Evolutionary conservation across 2,113 vertebrate species (phyloP).

Genomic region (Poecilia latipinna): DNA sequence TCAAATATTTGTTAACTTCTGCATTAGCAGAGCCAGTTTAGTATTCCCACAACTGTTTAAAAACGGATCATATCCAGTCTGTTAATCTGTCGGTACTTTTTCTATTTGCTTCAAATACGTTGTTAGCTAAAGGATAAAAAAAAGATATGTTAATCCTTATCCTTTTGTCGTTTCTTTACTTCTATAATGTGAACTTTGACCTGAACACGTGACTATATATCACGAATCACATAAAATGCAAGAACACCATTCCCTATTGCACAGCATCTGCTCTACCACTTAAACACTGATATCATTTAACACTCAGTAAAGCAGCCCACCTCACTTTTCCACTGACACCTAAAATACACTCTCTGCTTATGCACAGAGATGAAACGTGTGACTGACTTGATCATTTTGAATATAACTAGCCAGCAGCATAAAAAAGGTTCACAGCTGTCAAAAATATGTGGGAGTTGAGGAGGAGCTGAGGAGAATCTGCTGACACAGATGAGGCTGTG

Average conservation of each 20-base stretch:
- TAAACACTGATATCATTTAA: slow-evolving; percentile 11
- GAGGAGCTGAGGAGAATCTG: slow-evolving; percentile 40
- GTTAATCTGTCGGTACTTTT: no score
- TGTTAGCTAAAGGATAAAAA: no score
- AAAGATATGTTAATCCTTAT: no score
- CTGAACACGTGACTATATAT: not conserved
- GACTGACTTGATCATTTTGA: not conserved
- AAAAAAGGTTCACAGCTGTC: slow-evolving; percentile 2
- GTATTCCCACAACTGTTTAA: no score
- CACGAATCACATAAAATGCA: not conserved
- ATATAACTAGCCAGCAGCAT: slow-evolving; percentile 17
- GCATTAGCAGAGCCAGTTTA: no score
- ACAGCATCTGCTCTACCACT: not conserved
- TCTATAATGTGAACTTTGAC: not conserved
- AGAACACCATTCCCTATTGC: not conserved
- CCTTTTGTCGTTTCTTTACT: not conserved
- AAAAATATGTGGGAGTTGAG: slow-evolving; percentile 32
- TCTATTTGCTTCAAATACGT: no score
- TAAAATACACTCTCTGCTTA: slow-evolving; percentile 17
- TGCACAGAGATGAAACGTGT: slow-evolving; percentile 4
- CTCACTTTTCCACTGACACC: not conserved
- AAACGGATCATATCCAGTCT: no score
- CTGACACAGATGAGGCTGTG: slow-evolving; percentile 43
- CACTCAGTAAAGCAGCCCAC: not conserved
- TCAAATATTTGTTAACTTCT: no score